These are phyloP conservation scores for Corvus cornix DNA, from an alignment of 2,113 vertebrate species.

Conservation along the genomic window DNA sequence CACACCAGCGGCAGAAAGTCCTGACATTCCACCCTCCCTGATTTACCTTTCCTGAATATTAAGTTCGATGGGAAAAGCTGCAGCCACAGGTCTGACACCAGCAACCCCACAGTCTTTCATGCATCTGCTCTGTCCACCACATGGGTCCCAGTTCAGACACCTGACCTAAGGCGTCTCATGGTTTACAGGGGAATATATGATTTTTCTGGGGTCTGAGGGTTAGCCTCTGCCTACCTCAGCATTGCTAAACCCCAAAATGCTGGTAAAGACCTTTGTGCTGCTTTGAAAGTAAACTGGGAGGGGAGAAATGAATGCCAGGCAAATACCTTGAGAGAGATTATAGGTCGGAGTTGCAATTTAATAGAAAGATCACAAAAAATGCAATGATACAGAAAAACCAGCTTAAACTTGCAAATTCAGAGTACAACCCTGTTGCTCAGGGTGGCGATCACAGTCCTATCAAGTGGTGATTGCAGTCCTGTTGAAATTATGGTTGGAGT, in stretches of 20 bases:
- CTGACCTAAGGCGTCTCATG: background rate
- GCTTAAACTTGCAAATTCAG: background rate
- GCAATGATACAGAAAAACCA: background rate
- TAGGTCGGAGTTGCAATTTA: background rate
- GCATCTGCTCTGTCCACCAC: background rate
- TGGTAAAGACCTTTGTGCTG: background rate
- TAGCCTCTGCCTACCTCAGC: background rate
- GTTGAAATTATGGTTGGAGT: background rate
- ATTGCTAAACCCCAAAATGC: background rate
- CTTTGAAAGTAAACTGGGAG: background rate
- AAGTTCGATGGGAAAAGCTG: background rate
- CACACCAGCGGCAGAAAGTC: background rate
- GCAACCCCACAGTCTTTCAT: background rate
- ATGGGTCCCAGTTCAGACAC: background rate
- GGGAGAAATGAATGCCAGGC: background rate
- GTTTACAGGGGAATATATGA: rapidly evolving
- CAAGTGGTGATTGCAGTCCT: background rate
- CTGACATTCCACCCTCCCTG: background rate
- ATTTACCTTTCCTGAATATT: background rate
- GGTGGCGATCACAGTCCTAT: background rate
- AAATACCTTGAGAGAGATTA: background rate
- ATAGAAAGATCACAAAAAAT: background rate
- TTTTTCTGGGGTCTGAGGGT: background rate
- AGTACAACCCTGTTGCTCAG: background rate
- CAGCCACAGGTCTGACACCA: background rate